These are phyloP conservation scores for Opisthocomus hoazin DNA, from an alignment of 2,113 vertebrate species.

Conservation along the genomic window DNA sequence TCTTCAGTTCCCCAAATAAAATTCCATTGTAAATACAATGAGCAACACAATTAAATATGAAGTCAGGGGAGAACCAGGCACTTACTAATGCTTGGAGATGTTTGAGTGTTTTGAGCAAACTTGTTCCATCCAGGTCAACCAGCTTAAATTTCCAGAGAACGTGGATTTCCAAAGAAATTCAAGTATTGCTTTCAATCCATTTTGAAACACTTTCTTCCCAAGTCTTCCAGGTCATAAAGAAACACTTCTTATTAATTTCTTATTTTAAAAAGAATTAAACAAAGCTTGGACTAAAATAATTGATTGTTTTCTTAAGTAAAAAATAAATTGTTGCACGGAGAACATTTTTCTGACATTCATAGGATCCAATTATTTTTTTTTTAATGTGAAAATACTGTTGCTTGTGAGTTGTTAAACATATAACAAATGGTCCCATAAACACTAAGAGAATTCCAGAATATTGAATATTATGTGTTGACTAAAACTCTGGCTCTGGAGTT, in stretches of 20 bases:
- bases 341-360: not conserved
- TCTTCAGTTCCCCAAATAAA: not conserved
- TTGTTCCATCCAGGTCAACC: not conserved
- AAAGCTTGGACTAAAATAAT: not conserved
- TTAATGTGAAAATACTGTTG: not conserved
- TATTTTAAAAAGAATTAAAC: not conserved
- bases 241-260: not conserved
- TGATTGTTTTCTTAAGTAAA: not conserved
- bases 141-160: not conserved
- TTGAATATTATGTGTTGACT: not conserved
- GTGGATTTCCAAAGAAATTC: not conserved
- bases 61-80: not conserved
- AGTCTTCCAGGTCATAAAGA: not conserved
- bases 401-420: not conserved
- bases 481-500: not conserved
- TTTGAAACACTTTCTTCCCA: not conserved
- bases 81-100: not conserved
- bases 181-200: not conserved
- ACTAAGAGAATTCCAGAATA: not conserved
- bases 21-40: not conserved
- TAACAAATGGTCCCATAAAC: not conserved
- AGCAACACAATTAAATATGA: not conserved
- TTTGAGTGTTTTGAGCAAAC: not conserved
- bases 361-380: not conserved
- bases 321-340: not conserved